These are phyloP conservation scores for Rhea americana DNA, from an alignment of 2,113 vertebrate species.

Conservation along the genomic window DNA sequence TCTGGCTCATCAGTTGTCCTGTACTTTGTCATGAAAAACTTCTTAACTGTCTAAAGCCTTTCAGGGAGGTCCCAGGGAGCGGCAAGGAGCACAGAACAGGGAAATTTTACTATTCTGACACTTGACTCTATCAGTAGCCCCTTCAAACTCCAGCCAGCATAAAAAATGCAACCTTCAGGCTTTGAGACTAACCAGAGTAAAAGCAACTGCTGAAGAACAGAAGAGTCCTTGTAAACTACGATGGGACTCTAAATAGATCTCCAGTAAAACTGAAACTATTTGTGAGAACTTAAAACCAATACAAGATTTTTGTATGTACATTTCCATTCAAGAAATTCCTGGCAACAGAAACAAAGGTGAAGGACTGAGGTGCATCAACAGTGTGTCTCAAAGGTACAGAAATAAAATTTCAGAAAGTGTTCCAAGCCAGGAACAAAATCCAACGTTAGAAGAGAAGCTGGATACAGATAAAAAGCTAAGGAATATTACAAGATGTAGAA, in stretches of 20 bases:
- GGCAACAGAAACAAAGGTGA: neutral
- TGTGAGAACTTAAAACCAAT: neutral
- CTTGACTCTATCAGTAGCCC: neutral
- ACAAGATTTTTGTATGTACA: neutral
- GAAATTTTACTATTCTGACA: neutral
- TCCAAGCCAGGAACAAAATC: neutral
- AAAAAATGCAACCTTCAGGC: neutral
- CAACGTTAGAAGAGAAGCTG: neutral
- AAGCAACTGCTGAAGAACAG: neutral
- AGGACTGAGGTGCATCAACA: neutral
- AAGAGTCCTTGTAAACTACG: neutral
- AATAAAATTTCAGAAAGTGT: neutral
- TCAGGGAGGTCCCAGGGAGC: neutral
- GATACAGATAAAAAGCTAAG: neutral
- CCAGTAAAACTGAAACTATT: neutral
- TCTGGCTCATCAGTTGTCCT: neutral
- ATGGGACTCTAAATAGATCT: neutral
- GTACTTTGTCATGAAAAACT: neutral
- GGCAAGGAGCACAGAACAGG: neutral
- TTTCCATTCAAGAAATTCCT: neutral
- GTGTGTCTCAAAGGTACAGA: neutral
- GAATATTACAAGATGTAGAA: neutral
- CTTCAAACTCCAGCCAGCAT: neutral
- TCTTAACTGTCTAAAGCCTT: neutral
- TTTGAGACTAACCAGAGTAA: neutral